phyloP scores from a whole-genome alignment of 2,888 invertebrate genomes.

The Scaptomyza caliginosa region DNA sequence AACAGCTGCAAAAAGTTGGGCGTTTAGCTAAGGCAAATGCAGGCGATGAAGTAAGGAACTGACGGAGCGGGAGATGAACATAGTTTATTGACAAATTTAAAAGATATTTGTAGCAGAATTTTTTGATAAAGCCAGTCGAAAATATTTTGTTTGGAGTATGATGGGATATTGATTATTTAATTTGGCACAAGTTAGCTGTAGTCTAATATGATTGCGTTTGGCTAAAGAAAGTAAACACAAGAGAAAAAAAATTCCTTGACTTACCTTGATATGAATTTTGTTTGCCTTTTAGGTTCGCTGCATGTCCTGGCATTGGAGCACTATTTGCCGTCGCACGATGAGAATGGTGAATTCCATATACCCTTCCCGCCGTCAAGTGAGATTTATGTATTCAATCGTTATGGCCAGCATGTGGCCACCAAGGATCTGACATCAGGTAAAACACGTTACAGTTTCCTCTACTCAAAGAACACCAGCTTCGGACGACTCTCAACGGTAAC shows the following conservation, averaged over 20 bases:
- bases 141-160: neutral
- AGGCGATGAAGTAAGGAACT: conserved; percentile 14
- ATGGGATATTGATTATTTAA: neutral
- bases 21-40: conserved; percentile 72
- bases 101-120: conserved; percentile 16
- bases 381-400: conserved; percentile 96
- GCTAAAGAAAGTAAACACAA: neutral
- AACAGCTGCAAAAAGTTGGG: conserved; percentile 66
- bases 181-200: neutral
- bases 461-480: conserved; percentile 98
- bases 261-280: neutral
- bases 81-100: conserved; percentile 38
- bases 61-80: neutral
- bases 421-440: conserved; percentile 97
- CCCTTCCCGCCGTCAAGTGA: conserved; percentile 97
- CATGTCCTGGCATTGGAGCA: conserved; percentile 94
- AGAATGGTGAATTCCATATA: conserved; percentile 96
- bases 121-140: neutral
- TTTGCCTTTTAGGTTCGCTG: conserved; percentile 86
- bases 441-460: conserved; percentile 96
- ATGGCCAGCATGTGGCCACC: conserved; percentile 98
- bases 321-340: conserved; percentile 93
- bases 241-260: neutral
- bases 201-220: neutral
- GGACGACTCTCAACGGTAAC: conserved; percentile 97